Base-by-base conservation (phyloP, 2,888 invertebrate genomes). In the Cybosia mesomella region DNA sequence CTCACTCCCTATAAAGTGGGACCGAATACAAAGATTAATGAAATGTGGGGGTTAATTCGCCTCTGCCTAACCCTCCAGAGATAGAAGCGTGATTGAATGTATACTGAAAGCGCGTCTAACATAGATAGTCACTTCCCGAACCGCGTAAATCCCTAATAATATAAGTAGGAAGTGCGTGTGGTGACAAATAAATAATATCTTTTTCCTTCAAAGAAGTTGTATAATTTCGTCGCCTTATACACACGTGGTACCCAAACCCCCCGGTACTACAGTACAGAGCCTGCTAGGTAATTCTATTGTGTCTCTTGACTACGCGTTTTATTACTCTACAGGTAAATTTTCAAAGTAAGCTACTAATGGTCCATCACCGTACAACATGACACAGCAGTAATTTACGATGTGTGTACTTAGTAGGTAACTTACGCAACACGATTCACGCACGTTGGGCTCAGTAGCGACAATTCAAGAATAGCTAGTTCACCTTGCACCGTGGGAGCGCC, bases 401-500 rank as follows among this genome's bases (percentile, higher is more conserved):
- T 76, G 72, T 79, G 70, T 69, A 57, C 70, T 80, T 55, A 28
- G 55, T 55, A 28, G 24, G 24, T 55, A 55, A 58, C 58, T 87
- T 88, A 84, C 87, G 85, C 78, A 89, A 90, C 77, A 77, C 79
- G 81, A 84, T 83, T 86, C 84, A 85, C 83, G 77, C 75, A 83
- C 79, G 74, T 73, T 77, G 70, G 69, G 75, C 67, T 67, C 73
- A 77, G 73, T 73, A 84, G 83, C 87, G 88, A 89, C 90, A 89
- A 87, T 89, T 90, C 88, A 89, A 92, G 91, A 93, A 90, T 92
- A 89, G 89, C 88, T 85, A 73, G 92, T 84, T 93, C 89, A 92
- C 93, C 93, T 94, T 92, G 92, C 84, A 73, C 75, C 91, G 93
- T 93, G 93, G 91, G 93, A 93, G 91, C 89, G 87, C 84, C 49